Evolutionary conservation across 2,113 vertebrate genomes (phyloP), one percentile per base, ranked within the genome.

Genomic region (Cochlearius cochlearius): DNA sequence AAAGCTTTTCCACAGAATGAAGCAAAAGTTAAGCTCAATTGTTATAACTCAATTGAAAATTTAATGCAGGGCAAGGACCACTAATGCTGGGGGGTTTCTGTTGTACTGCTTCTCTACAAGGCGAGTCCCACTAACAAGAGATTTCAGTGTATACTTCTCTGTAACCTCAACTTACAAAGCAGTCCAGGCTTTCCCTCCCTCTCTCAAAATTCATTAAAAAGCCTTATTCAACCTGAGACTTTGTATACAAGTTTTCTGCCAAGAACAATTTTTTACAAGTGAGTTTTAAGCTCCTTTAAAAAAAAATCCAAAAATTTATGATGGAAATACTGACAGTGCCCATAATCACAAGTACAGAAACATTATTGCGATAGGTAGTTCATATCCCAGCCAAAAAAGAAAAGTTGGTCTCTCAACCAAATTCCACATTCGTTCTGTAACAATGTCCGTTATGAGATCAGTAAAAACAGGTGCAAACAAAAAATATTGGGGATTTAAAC

Each of bases 201-300:
- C 72, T 78, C 45, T 90, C 62, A 88, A 88, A 90, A 94, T 72
- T 95, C 72, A 92, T 94, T 88, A 69, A 76, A 91, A 95, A 88
- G 69, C 56, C 11, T 92, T 79, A 86, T 58, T 96, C 55, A 12
- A 97, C 82, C 50, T 90, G 92, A 95, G 94, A 96, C 94, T 82
- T 97, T 97, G 95, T 97, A 96, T 96, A 98, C 95, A 97, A 94
- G 79, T 79, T 95, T 87, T 95, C 85, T 90, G 93, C 96, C 97
- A 98, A 98, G 95, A 97, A 96, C 84, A 97, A 94, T 96, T 96
- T 98, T 98, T 98, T 97, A 98, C 86, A 97, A 92, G 86, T 94
- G 67, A 96, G 92, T 97, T 97, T 94, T 96, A 97, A 98, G 96
- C 85, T 86, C 81, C 76, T 93, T 95, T 13, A 49, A 80, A 94